A percentile compares a stretch with the other conserved stretches of the same genome.
Conservation (phyloP, 2,888 invertebrate genomes). For the Dioctria linearis region DNA sequence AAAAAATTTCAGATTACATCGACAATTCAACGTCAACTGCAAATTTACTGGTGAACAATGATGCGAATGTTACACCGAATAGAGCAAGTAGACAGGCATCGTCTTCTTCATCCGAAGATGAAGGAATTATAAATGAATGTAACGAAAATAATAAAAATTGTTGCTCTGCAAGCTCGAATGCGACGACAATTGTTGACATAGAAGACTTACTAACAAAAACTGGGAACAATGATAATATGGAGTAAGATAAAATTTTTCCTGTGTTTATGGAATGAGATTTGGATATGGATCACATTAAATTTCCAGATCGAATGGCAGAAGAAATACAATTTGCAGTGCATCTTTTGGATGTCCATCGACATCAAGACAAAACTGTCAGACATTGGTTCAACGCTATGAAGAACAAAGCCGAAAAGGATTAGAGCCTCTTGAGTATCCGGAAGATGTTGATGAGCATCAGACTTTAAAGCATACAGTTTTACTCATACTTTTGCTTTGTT, state of each 20-base stretch:
- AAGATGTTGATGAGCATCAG: conserved; percentile 77
- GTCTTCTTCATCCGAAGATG: conserved; percentile 68
- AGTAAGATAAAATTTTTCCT: conserved; percentile 2
- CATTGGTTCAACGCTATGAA: conserved; percentile 73
- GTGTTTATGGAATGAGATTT: background rate
- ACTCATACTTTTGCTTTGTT: conserved; percentile 83
- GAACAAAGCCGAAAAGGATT: conserved; percentile 72
- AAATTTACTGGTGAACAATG: conserved; percentile 65
- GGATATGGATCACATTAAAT: no score
- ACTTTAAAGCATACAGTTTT: conserved; percentile 86
- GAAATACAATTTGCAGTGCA: conserved; percentile 70
- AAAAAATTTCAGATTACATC: background rate
- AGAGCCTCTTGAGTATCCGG: conserved; percentile 73
- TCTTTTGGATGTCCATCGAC: conserved; percentile 73
- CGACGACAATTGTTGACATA: conserved; percentile 75
- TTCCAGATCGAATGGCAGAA: conserved; percentile 10
- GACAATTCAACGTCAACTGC: conserved; percentile 65
- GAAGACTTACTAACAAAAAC: conserved; percentile 74
- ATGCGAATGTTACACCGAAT: conserved; percentile 60
- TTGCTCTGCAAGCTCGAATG: conserved; percentile 64
- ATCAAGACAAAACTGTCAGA: conserved; percentile 72
- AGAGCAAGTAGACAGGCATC: conserved; percentile 63
- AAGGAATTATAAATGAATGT: conserved; percentile 63
- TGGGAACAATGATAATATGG: conserved; percentile 52
- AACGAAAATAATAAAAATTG: conserved; percentile 66